Conservation (phyloP, 37 sponge, comb jelly and placozoan genomes). For the Ianthella basta region DNA sequence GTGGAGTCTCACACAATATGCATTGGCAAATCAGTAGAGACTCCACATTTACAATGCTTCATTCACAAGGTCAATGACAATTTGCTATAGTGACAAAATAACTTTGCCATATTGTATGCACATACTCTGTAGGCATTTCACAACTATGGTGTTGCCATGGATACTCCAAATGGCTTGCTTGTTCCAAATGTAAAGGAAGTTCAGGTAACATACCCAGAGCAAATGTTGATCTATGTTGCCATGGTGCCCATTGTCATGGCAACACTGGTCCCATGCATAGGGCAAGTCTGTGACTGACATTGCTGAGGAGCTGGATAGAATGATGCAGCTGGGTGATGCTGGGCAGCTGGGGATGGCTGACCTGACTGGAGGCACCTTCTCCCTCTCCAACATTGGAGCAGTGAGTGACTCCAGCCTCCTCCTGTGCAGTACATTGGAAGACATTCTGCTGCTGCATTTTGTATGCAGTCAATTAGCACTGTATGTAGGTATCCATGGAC, state of each 20-base stretch:
- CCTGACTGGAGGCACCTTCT: constrained; percentile 91
- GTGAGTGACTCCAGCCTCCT: constrained; percentile 38
- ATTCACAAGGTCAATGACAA: no score
- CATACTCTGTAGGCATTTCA: constrained; percentile 45
- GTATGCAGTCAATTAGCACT: no score
- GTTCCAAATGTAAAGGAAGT: constrained; percentile 98
- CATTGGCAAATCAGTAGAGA: no score
- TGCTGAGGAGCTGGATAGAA: constrained; percentile 82
- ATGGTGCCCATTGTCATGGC: neutral
- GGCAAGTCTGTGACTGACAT: constrained; percentile 84
- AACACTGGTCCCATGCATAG: constrained; percentile 27
- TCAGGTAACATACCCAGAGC: constrained; percentile 65
- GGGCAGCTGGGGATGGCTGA: constrained; percentile 77
- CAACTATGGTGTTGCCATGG: constrained; percentile 96
- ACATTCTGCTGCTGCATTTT: no score
- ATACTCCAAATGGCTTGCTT: constrained; percentile 89
- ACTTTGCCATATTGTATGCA: neutral
- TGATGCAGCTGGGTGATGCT: constrained; percentile 68
- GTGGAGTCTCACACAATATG: no score
- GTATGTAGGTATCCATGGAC: no score
- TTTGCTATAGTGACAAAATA: no score
- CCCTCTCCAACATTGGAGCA: constrained; percentile 95
- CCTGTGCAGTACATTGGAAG: neutral
- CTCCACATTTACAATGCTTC: no score
- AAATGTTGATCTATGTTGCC: neutral